Percentiles rank a stretch among this genome's conserved stretches.
Evolutionary conservation across 2,113 vertebrate species (phyloP).

Genomic region (Trochalopteron elliotii): DNA sequence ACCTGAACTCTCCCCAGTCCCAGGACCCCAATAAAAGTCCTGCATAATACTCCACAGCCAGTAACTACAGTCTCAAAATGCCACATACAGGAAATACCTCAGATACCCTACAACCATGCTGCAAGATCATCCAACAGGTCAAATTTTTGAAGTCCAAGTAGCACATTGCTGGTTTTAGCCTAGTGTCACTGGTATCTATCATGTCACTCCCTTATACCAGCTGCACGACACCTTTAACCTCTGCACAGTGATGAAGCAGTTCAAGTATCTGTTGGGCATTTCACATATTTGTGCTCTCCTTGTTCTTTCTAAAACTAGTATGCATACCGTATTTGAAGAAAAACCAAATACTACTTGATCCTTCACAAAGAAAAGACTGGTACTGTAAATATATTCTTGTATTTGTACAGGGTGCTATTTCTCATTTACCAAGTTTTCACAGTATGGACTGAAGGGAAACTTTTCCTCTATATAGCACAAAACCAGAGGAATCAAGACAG

Average conservation of each 20-base stretch:
- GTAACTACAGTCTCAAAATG: not conserved
- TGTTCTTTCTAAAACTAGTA: not conserved
- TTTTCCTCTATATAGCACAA: not conserved
- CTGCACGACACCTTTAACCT: not conserved
- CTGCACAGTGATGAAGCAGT: fast-evolving
- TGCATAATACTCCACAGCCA: not conserved
- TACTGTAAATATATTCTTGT: not conserved
- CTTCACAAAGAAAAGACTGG: not conserved
- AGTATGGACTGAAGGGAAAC: not conserved
- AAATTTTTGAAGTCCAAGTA: not conserved
- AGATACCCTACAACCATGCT: not conserved
- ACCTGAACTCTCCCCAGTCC: not conserved
- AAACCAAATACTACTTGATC: not conserved
- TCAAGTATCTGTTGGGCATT: not conserved
- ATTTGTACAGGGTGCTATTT: not conserved
- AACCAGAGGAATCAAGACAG: not conserved
- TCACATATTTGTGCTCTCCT: not conserved
- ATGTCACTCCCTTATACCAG: not conserved
- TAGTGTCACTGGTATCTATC: not conserved
- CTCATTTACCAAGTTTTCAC: not conserved
- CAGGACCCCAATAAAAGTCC: not conserved
- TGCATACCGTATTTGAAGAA: not conserved
- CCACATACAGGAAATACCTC: not conserved
- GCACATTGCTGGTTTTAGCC: not conserved
- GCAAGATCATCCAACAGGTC: not conserved